Conservation (phyloP, 1,140 invertebrate genomes). For the Plutomurus gul region DNA sequence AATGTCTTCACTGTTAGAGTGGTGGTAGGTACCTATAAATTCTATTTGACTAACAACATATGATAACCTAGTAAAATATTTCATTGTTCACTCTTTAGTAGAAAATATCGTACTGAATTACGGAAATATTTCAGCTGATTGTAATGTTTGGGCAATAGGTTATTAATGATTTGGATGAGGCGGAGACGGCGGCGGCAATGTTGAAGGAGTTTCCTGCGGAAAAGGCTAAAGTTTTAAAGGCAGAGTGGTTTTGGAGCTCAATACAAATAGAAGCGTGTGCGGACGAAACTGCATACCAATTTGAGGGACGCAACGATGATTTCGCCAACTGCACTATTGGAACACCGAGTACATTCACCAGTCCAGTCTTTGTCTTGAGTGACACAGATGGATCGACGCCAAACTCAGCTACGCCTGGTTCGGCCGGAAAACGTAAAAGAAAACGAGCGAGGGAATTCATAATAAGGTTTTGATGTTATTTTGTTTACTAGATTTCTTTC, state of each 20-base stretch:
- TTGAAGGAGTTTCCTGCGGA: slow-evolving; percentile 59
- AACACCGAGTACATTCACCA: slow-evolving; percentile 43
- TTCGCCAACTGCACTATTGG: slow-evolving; percentile 37
- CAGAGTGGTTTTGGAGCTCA: slow-evolving; percentile 97
- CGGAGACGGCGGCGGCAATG: neutral
- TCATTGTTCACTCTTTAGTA: too few relatives aligned
- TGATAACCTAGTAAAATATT: too few relatives aligned
- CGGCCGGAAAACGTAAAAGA: slow-evolving; percentile 64
- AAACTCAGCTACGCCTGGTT: slow-evolving; percentile 39
- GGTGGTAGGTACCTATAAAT: too few relatives aligned
- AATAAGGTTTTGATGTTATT: slow-evolving; percentile 13
- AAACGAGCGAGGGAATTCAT: slow-evolving; percentile 68
- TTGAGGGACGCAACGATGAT: slow-evolving; percentile 32
- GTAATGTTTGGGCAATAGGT: too few relatives aligned
- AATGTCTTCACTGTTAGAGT: too few relatives aligned
- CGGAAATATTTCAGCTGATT: too few relatives aligned
- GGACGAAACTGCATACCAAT: slow-evolving; percentile 84
- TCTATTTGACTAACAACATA: too few relatives aligned
- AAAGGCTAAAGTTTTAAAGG: slow-evolving; percentile 72
- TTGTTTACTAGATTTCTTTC: neutral
- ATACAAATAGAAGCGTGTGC: slow-evolving; percentile 93
- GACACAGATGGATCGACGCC: slow-evolving; percentile 43
- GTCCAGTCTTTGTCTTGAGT: slow-evolving; percentile 22
- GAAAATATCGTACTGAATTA: too few relatives aligned
- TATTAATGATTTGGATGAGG: slow-evolving; percentile 46